Conservation (phyloP, 2,113 vertebrate genomes). For the Dipodomys merriami region DNA sequence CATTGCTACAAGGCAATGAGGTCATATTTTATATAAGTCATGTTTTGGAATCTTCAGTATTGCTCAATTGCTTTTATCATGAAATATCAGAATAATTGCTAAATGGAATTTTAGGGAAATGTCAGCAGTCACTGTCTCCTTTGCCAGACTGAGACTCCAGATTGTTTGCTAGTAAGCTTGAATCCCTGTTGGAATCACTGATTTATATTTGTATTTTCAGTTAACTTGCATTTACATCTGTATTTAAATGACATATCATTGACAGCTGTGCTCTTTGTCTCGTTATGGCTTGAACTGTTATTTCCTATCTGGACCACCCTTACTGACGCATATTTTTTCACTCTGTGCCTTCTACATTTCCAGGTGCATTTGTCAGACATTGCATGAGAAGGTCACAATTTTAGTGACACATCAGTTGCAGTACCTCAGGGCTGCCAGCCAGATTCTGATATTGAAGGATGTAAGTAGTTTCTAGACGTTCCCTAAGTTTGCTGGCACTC, state of each 20-base stretch:
- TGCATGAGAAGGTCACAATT: constrained; percentile 93
- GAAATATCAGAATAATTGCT: neutral
- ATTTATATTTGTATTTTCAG: neutral
- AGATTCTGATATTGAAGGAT: constrained; percentile 96
- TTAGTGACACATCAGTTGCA: constrained; percentile 97
- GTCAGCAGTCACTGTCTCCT: rapidly evolving
- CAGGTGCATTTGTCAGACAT: constrained; percentile 95
- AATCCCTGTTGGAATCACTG: rapidly evolving
- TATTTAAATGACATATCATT: neutral
- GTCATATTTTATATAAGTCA: neutral
- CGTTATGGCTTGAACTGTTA: neutral
- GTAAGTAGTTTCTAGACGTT: constrained; percentile 84
- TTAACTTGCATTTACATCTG: neutral
- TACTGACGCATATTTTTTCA: neutral
- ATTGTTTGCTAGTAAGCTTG: neutral
- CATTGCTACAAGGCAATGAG: neutral
- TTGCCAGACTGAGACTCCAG: neutral
- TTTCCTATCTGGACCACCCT: neutral
- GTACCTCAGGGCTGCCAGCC: constrained; percentile 92
- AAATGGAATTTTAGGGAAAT: neutral
- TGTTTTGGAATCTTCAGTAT: neutral
- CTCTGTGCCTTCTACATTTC: constrained; percentile 54
- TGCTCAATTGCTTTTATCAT: neutral
- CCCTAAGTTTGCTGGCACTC: neutral
- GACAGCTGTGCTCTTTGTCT: neutral